Conservation (phyloP, 1,140 invertebrate genomes). For the Branchinecta lynchi region DNA sequence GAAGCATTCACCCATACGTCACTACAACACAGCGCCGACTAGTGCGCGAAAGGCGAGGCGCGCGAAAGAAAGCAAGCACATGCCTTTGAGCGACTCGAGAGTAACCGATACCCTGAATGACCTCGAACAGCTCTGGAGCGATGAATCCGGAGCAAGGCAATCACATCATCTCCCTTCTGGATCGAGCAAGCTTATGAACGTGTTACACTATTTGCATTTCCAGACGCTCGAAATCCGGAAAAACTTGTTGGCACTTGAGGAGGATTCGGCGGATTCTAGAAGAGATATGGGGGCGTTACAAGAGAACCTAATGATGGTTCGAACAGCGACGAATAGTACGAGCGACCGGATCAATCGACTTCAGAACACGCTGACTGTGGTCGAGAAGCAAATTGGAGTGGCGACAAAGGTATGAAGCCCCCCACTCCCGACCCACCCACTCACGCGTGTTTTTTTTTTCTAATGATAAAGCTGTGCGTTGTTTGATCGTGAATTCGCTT, state of each 20-base stretch:
- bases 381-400: conserved; percentile 1
- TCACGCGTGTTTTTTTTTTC: no score
- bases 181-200: not conserved
- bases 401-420: not conserved
- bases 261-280: not conserved
- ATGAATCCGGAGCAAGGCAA: not conserved
- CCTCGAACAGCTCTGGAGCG: not conserved
- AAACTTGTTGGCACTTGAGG: not conserved
- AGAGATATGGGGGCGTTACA: not conserved
- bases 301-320: not conserved
- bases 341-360: not conserved
- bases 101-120: not conserved
- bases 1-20: not conserved
- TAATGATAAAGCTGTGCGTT: no score
- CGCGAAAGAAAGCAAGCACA: not conserved
- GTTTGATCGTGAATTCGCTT: no score
- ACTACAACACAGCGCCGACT: conserved; percentile 7
- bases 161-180: not conserved
- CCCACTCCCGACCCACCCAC: no score
- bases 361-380: not conserved
- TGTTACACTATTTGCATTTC: not conserved
- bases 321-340: not conserved
- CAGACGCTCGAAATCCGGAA: not conserved
- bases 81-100: not conserved
- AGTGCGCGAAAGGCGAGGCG: not conserved